Base-by-base conservation (phyloP, 2,888 invertebrate species). In the Cactoblastis cactorum region DNA sequence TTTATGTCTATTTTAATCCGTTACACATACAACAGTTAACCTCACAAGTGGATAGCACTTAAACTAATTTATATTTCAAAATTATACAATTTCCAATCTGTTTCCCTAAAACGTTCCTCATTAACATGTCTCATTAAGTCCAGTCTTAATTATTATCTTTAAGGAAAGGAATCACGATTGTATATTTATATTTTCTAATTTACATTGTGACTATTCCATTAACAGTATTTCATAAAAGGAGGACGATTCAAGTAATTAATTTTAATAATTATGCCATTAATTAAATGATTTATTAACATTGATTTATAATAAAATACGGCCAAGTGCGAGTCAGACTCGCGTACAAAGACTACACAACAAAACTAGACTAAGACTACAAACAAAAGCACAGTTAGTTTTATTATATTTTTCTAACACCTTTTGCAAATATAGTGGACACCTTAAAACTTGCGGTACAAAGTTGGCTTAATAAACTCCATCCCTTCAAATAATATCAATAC, bases 211-310 rank as follows among this genome's bases (percentile, higher is more conserved):
- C 12, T 47, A 37, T 37, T 37, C 15, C 22, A 14, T 37, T 47
- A 47, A 47, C 47, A 47, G 47, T 47, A 47, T 37, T 24, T 47
- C 14, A 35, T 11, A 47, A 37, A 46, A 47, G 22, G 47, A 37
- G 47, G 37, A 47, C 47, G n/a, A 28, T 14, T 19, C 14, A 33
- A 0, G 3, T n/a, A 46, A 22, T 22, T 15, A 47, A 34, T 47
- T 35, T 19, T 35, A 47, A 47, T 37, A 37, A 35, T 15, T 19
- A 34, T 24, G 9, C n/a, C 8, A 9, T n/a, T 35, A 4, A 47
- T 47, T 46, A 47, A 34, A 37, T 35, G 3, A 17, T n/a, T n/a
- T n/a, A n/a, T n/a, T n/a, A 17, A 14, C 0, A 43, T 43, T n/a
- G 28, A 43, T 43, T 28, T 28, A 28, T n/a, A 17, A 35, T n/a